phyloP scores from a whole-genome alignment of 2,888 invertebrate genomes.

The Selenia dentaria region DNA sequence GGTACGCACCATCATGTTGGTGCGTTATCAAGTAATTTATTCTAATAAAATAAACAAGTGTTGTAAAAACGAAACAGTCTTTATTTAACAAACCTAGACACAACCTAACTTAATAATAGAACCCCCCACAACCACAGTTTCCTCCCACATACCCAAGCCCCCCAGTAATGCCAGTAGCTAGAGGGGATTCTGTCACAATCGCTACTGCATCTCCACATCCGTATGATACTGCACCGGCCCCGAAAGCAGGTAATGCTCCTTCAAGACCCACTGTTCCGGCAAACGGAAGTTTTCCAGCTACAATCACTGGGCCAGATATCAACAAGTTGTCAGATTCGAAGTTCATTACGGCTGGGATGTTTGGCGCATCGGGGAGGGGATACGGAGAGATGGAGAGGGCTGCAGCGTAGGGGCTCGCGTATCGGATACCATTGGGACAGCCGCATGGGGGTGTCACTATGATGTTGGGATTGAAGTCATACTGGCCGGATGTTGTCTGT shows the following conservation, averaged over 20 bases:
- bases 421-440: neutral
- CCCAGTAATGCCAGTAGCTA: neutral
- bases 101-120: neutral
- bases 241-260: constrained; percentile 35
- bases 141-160: neutral
- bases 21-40: too few species aligned
- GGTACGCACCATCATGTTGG: too few species aligned
- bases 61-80: constrained; percentile 3
- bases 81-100: constrained; percentile 3
- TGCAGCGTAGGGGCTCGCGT: constrained; percentile 1
- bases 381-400: constrained; percentile 18
- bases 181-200: constrained; percentile 3
- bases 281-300: constrained; percentile 42
- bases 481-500: constrained; percentile 28
- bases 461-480: constrained; percentile 3
- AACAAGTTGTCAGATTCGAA: constrained; percentile 35
- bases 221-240: constrained; percentile 24
- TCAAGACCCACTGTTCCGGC: constrained; percentile 41
- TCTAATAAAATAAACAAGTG: neutral
- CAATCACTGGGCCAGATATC: constrained; percentile 33
- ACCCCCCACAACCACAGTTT: constrained; percentile 1
- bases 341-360: constrained; percentile 21
- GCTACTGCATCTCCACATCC: constrained; percentile 12
- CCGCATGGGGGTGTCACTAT: constrained; percentile 4
- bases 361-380: constrained; percentile 20